These are phyloP conservation scores for Phrynocephalus versicolor DNA, from an alignment of 2,113 vertebrate genomes.

Conservation along the genomic window DNA sequence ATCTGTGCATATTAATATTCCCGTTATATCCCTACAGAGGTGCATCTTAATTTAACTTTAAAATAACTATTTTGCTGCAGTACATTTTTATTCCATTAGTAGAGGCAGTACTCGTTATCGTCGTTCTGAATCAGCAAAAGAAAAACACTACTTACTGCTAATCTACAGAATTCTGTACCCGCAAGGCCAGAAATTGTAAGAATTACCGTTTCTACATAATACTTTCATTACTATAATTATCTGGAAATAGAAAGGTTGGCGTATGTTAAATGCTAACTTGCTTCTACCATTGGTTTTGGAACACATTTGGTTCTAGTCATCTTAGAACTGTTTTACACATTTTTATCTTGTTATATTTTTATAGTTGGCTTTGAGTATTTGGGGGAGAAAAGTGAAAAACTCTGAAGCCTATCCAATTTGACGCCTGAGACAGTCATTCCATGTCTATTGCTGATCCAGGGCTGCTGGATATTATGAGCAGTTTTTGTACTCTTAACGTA, in stretches of 20 bases:
- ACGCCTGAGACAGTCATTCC: background rate
- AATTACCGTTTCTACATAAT: background rate
- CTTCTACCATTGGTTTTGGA: background rate
- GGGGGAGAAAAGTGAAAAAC: background rate
- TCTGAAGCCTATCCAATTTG: background rate
- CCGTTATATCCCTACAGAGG: too few species aligned
- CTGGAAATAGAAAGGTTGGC: background rate
- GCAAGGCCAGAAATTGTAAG: background rate
- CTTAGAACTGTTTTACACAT: background rate
- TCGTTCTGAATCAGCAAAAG: background rate
- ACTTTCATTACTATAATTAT: conserved; percentile 5
- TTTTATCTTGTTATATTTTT: background rate
- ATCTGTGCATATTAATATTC: too few species aligned
- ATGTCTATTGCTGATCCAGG: background rate
- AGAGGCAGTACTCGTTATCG: background rate
- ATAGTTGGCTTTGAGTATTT: background rate
- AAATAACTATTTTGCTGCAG: conserved; percentile 5
- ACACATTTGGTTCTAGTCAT: background rate
- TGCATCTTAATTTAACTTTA: too few species aligned
- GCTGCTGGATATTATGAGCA: background rate
- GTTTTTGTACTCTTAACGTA: background rate
- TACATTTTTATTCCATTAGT: background rate
- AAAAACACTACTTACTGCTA: background rate
- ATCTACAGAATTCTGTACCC: background rate
- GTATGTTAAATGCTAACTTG: background rate